Evolutionary conservation across 2,113 vertebrate species (phyloP).

Genomic region (Carassius auratus): DNA sequence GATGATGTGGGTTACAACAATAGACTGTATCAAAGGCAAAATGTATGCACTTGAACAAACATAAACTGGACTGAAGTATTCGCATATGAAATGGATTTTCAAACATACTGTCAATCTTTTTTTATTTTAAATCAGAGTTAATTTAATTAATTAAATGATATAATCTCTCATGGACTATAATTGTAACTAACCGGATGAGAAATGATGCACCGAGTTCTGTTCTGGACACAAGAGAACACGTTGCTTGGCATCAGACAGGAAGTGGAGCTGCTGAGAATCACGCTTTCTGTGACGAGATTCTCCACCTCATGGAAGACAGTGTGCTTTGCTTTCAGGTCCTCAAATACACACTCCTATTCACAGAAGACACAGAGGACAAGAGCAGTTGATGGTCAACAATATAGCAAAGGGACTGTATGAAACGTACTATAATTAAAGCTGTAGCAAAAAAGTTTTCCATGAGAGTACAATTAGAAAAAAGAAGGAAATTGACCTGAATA

Average conservation of each 20-base stretch:
- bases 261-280: slow-evolving; percentile 91
- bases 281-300: slow-evolving; percentile 71
- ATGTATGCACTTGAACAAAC: too few relatives aligned
- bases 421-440: not conserved
- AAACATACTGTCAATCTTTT: not conserved
- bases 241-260: slow-evolving; percentile 91
- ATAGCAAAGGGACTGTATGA: not conserved
- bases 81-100: not conserved
- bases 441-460: not conserved
- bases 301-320: slow-evolving; percentile 87
- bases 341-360: slow-evolving; percentile 91
- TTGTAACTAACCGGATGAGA: slow-evolving; percentile 89
- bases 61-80: not conserved
- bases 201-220: slow-evolving; percentile 87
- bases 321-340: slow-evolving; percentile 87
- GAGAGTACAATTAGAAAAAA: not conserved
- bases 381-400: not conserved
- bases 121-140: not conserved
- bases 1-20: too few relatives aligned
- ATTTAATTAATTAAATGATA: not conserved
- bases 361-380: slow-evolving; percentile 28
- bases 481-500: not conserved
- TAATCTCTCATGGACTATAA: not conserved
- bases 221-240: slow-evolving; percentile 83
- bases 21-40: too few relatives aligned